These are phyloP conservation scores for Drosophila subpulchrella DNA, from an alignment of 1,140 invertebrate species.

Conservation along the genomic window DNA sequence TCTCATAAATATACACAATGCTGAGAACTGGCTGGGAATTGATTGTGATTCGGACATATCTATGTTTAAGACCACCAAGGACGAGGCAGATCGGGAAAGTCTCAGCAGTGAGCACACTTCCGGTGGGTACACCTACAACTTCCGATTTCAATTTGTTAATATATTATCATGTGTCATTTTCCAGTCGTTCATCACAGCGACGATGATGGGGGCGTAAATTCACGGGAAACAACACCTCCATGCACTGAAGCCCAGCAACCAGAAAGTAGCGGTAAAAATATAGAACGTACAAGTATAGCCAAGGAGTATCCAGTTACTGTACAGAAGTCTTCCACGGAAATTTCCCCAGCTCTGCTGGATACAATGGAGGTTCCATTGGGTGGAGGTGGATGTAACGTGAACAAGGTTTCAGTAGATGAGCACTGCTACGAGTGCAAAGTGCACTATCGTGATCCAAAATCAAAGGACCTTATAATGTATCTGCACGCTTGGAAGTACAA, in stretches of 20 bases:
- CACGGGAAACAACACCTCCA: constrained; percentile 88
- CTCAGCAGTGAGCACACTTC: constrained; percentile 57
- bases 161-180: constrained; percentile 9
- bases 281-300: constrained; percentile 14
- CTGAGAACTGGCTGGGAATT: constrained; percentile 96
- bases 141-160: neutral
- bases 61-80: constrained; percentile 89
- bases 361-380: constrained; percentile 8
- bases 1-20: constrained; percentile 95
- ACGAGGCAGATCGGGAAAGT: constrained; percentile 85
- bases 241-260: constrained; percentile 85
- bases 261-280: constrained; percentile 12
- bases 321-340: constrained; percentile 27
- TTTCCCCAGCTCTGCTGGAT: constrained; percentile 4
- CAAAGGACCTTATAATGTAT: constrained; percentile 97
- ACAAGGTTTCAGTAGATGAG: constrained; percentile 91
- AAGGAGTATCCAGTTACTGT: constrained; percentile 24
- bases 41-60: constrained; percentile 94
- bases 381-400: constrained; percentile 85
- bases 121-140: constrained; percentile 48
- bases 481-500: constrained; percentile 97
- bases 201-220: constrained; percentile 86
- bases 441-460: constrained; percentile 95
- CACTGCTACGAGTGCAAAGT: constrained; percentile 97
- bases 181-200: constrained; percentile 75